These are phyloP conservation scores for Folsomia manolachei DNA, from an alignment of 2,888 invertebrate species.

Conservation along the genomic window DNA sequence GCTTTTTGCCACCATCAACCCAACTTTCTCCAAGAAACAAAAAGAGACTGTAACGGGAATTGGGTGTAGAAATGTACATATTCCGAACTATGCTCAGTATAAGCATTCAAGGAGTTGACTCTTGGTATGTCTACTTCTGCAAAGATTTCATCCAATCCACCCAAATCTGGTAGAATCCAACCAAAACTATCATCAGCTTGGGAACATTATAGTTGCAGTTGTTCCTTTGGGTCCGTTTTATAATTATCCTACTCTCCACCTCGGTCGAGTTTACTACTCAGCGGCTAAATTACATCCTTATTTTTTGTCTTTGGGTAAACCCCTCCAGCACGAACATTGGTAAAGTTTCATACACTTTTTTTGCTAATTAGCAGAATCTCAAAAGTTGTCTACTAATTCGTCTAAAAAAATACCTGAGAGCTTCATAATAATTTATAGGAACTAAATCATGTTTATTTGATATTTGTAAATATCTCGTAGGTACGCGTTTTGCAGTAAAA, in stretches of 20 bases:
- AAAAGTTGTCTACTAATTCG: no score
- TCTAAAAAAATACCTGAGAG: no score
- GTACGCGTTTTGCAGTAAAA: no score
- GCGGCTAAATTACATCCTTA: not conserved
- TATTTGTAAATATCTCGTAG: no score
- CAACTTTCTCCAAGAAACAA: not conserved
- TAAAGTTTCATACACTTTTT: not conserved
- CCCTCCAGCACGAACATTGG: not conserved
- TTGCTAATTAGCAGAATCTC: not conserved
- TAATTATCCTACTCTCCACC: not conserved
- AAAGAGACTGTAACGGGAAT: not conserved
- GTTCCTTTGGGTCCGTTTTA: not conserved
- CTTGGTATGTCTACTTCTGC: not conserved
- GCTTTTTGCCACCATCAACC: conserved; percentile 1
- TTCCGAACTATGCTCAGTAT: no score
- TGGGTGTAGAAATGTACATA: no score
- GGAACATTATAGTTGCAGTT: not conserved
- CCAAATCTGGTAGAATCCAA: no score
- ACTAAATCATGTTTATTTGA: no score
- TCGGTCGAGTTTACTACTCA: not conserved
- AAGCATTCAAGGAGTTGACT: no score
- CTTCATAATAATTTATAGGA: no score
- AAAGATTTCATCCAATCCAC: not conserved
- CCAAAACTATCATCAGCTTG: not conserved
- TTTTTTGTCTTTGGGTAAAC: no score